Base-by-base conservation (phyloP, 2,888 invertebrate species). In the Noctuana brunneofusca region DNA sequence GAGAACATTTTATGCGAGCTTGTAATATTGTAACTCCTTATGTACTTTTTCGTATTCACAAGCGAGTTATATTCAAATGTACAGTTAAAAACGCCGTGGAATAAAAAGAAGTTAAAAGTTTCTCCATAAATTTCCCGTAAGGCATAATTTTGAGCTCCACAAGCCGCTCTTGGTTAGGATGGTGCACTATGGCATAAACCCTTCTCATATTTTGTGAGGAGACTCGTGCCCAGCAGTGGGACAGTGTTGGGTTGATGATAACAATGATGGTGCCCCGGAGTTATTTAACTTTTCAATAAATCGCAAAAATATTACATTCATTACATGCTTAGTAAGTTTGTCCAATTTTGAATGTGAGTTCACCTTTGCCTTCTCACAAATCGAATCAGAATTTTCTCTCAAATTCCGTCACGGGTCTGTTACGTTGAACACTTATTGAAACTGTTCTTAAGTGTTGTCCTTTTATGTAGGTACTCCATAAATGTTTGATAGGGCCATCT, bases 401-500 rank as follows among this genome's bases (percentile, higher is more conserved):
- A 67, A 64, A 67, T 68, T 68, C 66, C 68, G 69, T 68, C 74
- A 75, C 80, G 77, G 75, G 75, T 77, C 74, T 78, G 83, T 83
- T 78, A 83, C 79, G 73, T 76, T 75, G 78, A 83, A 87, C 86
- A 86, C 87, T 90, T 87, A 91, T 91, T 89, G 89, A 89, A 87
- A 88, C 83, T 84, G 88, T 84, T 84, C 88, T 86, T 86, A 88
- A 89, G 86, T 87, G 89, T 87, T 89, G 89, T 89, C 87, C 88
- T 89, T 90, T 91, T 90, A 90, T 88, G 84, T 86, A 87, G 88
- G 86, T 87, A 88, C 87, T 89, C 88, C 84, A 90, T 90, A 91
- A 91, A 91, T 89, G 89, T 91, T 90, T 89, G 90, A 91, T 89
- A 89, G 90, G 87, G 83, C 88, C 87, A 89, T 91, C 89, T 86